A percentile compares a stretch with the other conserved stretches of the same genome.
Conservation (phyloP, 2,797 vertebrate genomes). For the Amblyopsis hoosieri region DNA sequence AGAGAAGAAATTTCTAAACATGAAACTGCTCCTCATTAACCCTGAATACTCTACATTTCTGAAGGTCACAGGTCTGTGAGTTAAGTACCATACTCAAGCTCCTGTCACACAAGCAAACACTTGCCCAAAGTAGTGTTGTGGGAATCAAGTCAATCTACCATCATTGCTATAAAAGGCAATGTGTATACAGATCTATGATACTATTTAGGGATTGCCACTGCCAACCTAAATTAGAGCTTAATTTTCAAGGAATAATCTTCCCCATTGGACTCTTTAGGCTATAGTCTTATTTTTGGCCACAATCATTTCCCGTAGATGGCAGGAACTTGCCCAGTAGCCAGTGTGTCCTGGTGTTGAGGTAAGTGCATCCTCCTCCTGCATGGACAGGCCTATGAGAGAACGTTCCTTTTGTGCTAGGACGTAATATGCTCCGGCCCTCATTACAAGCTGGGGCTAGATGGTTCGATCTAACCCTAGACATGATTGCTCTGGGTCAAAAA, state of each 20-base stretch:
- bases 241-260: constrained; percentile 56
- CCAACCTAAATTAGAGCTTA: constrained; percentile 27
- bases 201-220: constrained; percentile 29
- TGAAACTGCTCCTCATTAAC: constrained; percentile 3
- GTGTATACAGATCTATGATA: constrained; percentile 37
- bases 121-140: constrained; percentile 27
- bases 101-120: constrained; percentile 31
- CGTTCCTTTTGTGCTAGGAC: constrained; percentile 22
- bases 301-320: constrained; percentile 39
- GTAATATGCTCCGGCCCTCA: constrained; percentile 13
- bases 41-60: constrained; percentile 23
- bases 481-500: constrained; percentile 7
- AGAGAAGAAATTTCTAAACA: no score
- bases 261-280: constrained; percentile 51
- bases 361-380: constrained; percentile 46
- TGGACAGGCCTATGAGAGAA: constrained; percentile 28
- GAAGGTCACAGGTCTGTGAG: constrained; percentile 27
- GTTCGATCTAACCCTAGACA: no score
- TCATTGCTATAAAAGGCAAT: constrained; percentile 16
- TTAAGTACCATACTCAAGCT: constrained; percentile 56
- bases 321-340: constrained; percentile 39
- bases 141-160: constrained; percentile 45
- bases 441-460: neutral
- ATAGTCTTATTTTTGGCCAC: constrained; percentile 54
- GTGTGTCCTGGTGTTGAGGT: constrained; percentile 58